Evolutionary conservation across 2,888 invertebrate genomes (phyloP).

Genomic region (Acleris cristana): DNA sequence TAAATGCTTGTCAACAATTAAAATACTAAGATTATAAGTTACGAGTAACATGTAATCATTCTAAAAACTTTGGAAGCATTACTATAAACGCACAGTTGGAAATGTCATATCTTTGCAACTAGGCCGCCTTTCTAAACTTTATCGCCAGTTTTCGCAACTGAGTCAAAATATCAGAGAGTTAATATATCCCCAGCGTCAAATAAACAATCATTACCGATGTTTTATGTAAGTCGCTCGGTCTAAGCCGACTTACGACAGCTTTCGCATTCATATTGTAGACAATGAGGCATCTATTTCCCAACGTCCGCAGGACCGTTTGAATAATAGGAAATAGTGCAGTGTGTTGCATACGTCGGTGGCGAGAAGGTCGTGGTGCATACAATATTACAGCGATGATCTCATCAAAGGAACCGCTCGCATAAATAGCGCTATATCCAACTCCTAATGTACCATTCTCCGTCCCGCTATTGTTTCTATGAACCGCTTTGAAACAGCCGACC

Average conservation of each 20-base stretch:
- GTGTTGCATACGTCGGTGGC: constrained; percentile 69
- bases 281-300: constrained; percentile 77
- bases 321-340: constrained; percentile 81
- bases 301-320: constrained; percentile 63
- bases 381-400: constrained; percentile 78
- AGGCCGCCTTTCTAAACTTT: constrained; percentile 25
- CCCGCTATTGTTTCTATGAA: constrained; percentile 84
- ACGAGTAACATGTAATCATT: too few species aligned
- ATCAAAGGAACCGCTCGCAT: constrained; percentile 83
- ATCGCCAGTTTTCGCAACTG: constrained; percentile 13
- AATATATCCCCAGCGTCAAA: constrained; percentile 26
- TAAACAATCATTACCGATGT: constrained; percentile 20
- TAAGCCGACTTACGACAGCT: constrained; percentile 53
- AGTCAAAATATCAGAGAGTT: constrained; percentile 19
- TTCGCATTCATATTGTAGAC: constrained; percentile 63
- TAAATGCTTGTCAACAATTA: too few species aligned
- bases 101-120: not conserved
- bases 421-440: constrained; percentile 81
- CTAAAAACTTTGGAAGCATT: too few species aligned
- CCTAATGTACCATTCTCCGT: constrained; percentile 81
- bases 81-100: too few species aligned
- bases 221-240: constrained; percentile 33
- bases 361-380: constrained; percentile 77
- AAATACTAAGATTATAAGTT: too few species aligned
- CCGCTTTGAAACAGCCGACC: constrained; percentile 75